Evolutionary conservation across 2,113 vertebrate species (phyloP).

Genomic region (Indicator indicator): DNA sequence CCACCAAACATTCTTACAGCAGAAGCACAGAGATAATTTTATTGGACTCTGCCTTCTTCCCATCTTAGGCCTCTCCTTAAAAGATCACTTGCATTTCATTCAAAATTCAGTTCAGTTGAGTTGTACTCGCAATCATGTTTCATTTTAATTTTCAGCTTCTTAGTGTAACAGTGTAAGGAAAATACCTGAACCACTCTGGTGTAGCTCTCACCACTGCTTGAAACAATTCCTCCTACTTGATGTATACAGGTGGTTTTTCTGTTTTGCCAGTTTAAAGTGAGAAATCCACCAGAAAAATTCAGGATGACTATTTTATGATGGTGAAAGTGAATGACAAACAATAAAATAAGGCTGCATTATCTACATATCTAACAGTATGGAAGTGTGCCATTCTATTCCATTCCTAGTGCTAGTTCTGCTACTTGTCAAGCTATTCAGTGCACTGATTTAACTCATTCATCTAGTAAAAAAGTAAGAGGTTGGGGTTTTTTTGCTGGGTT

Average conservation of each 20-base stretch:
- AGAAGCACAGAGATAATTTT: neutral
- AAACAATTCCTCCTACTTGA: neutral
- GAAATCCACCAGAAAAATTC: neutral
- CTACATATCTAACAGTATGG: neutral
- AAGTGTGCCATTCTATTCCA: neutral
- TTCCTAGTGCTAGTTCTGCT: neutral
- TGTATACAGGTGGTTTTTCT: neutral
- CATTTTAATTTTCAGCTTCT: neutral
- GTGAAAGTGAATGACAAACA: neutral
- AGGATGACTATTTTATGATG: neutral
- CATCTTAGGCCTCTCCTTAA: neutral
- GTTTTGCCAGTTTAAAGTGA: neutral
- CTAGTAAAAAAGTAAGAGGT: neutral
- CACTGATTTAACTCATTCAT: neutral
- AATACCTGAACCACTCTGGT: neutral
- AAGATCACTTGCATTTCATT: neutral
- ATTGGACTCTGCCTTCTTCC: neutral
- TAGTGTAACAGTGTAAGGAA: neutral
- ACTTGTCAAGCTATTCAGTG: neutral
- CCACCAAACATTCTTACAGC: neutral
- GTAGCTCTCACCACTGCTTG: neutral
- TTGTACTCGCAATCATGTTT: neutral
- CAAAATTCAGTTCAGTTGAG: neutral
- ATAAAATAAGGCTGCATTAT: neutral
- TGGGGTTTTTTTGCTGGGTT: neutral